Conservation (phyloP, 1,140 invertebrate species). For the Cotesia vestalis region DNA sequence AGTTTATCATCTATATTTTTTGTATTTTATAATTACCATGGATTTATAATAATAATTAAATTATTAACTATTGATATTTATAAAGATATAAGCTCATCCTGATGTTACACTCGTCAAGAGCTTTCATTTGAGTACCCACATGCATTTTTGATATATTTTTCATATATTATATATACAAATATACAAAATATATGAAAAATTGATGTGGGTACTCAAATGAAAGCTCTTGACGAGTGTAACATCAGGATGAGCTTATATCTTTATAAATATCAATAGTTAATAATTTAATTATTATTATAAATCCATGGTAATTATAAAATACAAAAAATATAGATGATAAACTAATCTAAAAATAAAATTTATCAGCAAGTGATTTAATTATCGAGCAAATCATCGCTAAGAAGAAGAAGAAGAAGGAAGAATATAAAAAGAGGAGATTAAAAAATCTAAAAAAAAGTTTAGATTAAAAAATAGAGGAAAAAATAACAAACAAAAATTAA, state of each 20-base stretch:
- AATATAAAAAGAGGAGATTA: too few relatives aligned
- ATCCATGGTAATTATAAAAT: slow-evolving; percentile 3
- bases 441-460: neutral
- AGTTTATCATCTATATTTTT: neutral
- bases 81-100: too few relatives aligned
- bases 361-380: neutral
- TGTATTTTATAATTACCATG: neutral
- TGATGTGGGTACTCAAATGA: too few relatives aligned
- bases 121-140: too few relatives aligned
- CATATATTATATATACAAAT: too few relatives aligned
- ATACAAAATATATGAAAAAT: too few relatives aligned
- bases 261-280: neutral
- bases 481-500: neutral
- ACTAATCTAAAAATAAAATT: slow-evolving; percentile 7
- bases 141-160: too few relatives aligned
- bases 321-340: neutral
- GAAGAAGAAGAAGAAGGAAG: neutral
- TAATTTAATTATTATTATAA: slow-evolving; percentile 1
- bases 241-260: too few relatives aligned
- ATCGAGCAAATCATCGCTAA: neutral
- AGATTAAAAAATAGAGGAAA: neutral
- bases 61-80: too few relatives aligned
- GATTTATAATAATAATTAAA: slow-evolving; percentile 5
- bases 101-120: too few relatives aligned
- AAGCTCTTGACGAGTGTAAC: too few relatives aligned